These are phyloP conservation scores for Enteromius unitaeniatus DNA, from an alignment of 2,797 vertebrate genomes.

Conservation along the genomic window DNA sequence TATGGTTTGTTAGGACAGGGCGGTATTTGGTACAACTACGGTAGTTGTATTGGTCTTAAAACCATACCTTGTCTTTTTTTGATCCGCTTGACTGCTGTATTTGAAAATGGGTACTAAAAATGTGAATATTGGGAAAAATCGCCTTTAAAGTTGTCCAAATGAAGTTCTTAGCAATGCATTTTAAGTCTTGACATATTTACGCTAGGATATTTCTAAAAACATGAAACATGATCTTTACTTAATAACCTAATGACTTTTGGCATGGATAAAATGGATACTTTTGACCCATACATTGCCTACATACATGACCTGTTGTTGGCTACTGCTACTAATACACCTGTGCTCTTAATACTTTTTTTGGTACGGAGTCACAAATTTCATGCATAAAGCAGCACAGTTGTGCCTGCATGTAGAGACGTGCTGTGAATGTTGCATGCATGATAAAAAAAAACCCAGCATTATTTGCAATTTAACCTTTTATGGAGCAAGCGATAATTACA, in stretches of 20 bases:
- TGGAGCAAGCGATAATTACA: neutral
- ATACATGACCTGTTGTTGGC: neutral
- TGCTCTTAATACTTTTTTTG: neutral
- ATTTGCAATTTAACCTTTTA: neutral
- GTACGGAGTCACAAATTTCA: neutral
- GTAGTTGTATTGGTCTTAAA: neutral
- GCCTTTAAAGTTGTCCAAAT: too few relatives aligned
- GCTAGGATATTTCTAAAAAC: neutral
- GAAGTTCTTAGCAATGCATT: too few relatives aligned
- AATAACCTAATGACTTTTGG: neutral
- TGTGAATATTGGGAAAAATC: too few relatives aligned
- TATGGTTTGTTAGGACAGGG: neutral
- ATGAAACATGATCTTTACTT: neutral
- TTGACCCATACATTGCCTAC: neutral
- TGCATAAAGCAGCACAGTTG: neutral
- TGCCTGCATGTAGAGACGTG: neutral
- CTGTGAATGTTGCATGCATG: neutral
- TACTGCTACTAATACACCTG: neutral
- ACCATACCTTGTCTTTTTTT: neutral
- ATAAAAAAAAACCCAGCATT: neutral
- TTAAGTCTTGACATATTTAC: neutral
- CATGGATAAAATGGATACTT: neutral
- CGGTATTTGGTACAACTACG: neutral
- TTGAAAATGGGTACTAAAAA: neutral
- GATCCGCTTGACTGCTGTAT: neutral